A percentile compares a stretch with the other conserved stretches of the same genome.
These are phyloP conservation scores for Xylocampa areola DNA, from an alignment of 2,888 invertebrate genomes.

Conservation along the genomic window DNA sequence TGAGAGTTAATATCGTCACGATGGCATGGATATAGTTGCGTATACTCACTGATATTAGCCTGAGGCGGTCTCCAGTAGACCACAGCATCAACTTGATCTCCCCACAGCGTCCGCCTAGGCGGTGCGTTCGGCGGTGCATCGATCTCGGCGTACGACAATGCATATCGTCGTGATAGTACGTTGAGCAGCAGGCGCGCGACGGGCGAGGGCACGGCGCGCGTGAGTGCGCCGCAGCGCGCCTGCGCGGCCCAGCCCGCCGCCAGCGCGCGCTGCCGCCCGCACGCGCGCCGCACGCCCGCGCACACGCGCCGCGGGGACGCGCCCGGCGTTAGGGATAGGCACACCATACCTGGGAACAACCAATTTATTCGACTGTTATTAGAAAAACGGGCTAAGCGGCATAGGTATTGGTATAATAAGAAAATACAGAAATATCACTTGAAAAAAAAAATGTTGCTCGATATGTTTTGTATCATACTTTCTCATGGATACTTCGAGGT, in stretches of 20 bases:
- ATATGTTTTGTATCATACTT: too few species aligned
- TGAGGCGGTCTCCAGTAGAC: conserved; percentile 94
- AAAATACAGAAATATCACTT: too few species aligned
- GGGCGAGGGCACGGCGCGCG: conserved; percentile 91
- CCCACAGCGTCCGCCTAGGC: conserved; percentile 90
- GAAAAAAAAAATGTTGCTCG: too few species aligned
- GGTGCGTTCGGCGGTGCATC: conserved; percentile 76
- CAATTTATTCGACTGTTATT: background rate
- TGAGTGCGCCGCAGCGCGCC: conserved; percentile 88
- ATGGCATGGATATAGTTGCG: too few species aligned
- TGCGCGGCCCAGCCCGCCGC: conserved; percentile 87
- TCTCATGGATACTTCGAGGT: too few species aligned
- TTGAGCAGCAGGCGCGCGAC: conserved; percentile 88
- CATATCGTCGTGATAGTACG: conserved; percentile 91
- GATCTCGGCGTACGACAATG: conserved; percentile 91
- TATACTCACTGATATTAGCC: conserved; percentile 93
- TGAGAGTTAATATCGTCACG: too few species aligned
- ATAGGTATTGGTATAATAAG: too few species aligned
- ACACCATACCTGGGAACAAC: conserved; percentile 90
- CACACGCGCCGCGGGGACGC: conserved; percentile 81
- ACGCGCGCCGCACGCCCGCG: conserved; percentile 74
- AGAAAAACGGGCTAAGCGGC: too few species aligned
- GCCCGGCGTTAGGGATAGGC: conserved; percentile 90
- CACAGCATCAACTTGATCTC: conserved; percentile 91
- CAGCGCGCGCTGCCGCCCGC: conserved; percentile 86